Base-by-base conservation (phyloP, 2,113 vertebrate genomes). In the Elaphurus davidianus region DNA sequence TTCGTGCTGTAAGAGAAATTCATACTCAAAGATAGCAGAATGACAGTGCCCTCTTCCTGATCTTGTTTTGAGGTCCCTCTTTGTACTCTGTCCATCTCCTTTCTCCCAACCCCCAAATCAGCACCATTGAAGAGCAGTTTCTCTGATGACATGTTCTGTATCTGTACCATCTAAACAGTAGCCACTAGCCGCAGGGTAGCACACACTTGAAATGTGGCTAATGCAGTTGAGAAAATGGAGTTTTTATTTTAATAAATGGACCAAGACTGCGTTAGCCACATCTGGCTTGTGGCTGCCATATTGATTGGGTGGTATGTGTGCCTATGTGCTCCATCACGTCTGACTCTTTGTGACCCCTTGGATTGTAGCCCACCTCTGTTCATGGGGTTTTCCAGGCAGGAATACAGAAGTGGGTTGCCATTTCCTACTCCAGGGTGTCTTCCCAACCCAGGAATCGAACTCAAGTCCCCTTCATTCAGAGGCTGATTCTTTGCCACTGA, bases 111-210 rank as follows among this genome's bases (percentile, higher is more conserved):
- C 52, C 78, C n/a, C 47, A 7, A 11, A 25, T 15, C 43, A 15
- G 50, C 12, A 0, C 62, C 36, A 19, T n/a, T 30, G 25, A 55
- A 10, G 2, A 1, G 6, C 64, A 2, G 15, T 5, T 5, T 50
- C 59, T 45, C 3, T 1, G 2, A 1, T 33, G 47, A 25, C 21
- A 0, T 4, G 1, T 40, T 90, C 54, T 28, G 0, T 9, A 0
- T 55, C 67, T 27, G 30, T 30, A 0, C 47, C 2, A 0, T n/a
- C 62, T 14, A 21, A 40, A 43, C 8, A 16, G 62, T 28, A 30
- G 43, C 91, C 17, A 1, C 16, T 33, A 21, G 45, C 78, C 30
- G 0, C 78, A n/a, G 78, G 16, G 47, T 21, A 0, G 36, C 6
- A 28, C 25, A 10, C n/a, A 57, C 13, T 21, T 52, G 59, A 59